Base-by-base conservation (phyloP, 2,888 invertebrate species). In the Xylota sylvarum region DNA sequence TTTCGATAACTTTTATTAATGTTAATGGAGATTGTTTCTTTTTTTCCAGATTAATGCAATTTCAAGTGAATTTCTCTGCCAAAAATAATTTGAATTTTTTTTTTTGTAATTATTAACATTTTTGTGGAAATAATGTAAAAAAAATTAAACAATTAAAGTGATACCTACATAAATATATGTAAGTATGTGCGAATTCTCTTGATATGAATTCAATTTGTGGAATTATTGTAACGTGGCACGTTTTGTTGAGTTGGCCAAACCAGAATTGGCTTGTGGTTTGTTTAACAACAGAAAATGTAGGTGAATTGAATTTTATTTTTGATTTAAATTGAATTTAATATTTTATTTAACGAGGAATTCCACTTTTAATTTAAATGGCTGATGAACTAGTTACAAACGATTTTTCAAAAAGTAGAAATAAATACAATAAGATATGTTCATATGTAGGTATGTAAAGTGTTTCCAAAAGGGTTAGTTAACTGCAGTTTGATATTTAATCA, bases 31-130 rank as follows among this genome's bases (percentile, higher is more conserved):
- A 46, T 48, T 17, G 46, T 48, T 64, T 10, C n/a, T 43, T 6
- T 37, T 62, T 62, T 43, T 43, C 5, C 14, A 62, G 17, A 43
- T 62, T 43, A 62, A 62, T 62, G 43, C 62, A 43, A 43, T 62
- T 43, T 43, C 14, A 27, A 62, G 27, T 46, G 40, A 62, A 43
- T 46, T 46, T 62, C 10, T 7, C 1, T 5, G 7, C 46, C 2
- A 48, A 48, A 48, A 60, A 60, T n/a, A n/a, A n/a, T n/a, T 17
- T 30, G 6, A 12, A 0, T 35, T 35, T 10, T 35, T 35, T 35
- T 35, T 43, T n/a, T n/a, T n/a, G n/a, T 14, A 5, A 43, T 14
- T 43, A 12, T 14, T 43, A n/a, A 4, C n/a, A 14, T 14, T 43
- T 62, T 62, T 43, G 43, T 43, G 62, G 27, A 43, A 30, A 23